Percentiles rank a stretch among this genome's conserved stretches.
Evolutionary conservation across 2,113 vertebrate species (phyloP).

Genomic region (Nyctibius bracteatus): DNA sequence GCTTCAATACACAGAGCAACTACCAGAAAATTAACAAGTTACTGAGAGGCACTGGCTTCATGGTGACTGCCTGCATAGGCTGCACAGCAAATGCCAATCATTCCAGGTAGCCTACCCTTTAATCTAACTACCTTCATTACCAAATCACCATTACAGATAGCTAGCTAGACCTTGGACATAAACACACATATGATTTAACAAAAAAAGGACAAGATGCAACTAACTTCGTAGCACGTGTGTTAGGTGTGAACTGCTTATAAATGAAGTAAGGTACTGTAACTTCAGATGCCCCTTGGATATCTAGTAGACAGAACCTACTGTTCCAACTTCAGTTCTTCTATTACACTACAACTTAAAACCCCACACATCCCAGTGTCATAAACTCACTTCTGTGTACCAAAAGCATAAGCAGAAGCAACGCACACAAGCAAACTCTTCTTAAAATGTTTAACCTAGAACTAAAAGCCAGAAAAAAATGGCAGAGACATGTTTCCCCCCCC

Average conservation of each 20-base stretch:
- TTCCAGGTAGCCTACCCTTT: background rate
- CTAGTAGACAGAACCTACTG: background rate
- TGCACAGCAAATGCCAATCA: background rate
- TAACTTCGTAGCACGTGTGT: rapidly evolving
- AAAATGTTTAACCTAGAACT: background rate
- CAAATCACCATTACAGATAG: background rate
- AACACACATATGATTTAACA: rapidly evolving
- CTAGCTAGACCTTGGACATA: background rate
- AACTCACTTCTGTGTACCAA: background rate
- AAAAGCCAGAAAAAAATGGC: background rate
- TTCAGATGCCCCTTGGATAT: background rate
- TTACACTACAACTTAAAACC: background rate
- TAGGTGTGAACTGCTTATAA: background rate
- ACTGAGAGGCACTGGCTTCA: background rate
- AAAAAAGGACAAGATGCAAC: background rate
- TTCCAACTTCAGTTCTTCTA: background rate
- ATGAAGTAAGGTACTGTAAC: background rate
- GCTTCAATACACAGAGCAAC: background rate
- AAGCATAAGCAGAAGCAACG: background rate
- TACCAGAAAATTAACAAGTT: background rate
- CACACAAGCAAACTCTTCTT: background rate
- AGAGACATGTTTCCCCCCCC: rapidly evolving
- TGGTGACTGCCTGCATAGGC: background rate
- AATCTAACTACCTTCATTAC: background rate
- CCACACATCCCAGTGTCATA: background rate